Conservation (phyloP, 1,140 invertebrate species). For the Drosophila fuyamai region DNA sequence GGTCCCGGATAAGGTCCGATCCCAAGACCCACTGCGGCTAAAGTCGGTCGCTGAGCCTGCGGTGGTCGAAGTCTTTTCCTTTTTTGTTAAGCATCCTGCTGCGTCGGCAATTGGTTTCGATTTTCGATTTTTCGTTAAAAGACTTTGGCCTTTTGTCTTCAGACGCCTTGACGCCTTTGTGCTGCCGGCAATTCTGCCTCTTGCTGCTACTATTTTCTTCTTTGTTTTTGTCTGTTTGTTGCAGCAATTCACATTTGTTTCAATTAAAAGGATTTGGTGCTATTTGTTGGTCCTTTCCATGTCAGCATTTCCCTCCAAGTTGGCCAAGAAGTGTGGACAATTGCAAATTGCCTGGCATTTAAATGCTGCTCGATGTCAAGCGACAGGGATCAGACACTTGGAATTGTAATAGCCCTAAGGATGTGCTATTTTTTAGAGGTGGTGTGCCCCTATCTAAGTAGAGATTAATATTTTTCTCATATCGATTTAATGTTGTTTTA, state of each 20-base stretch:
- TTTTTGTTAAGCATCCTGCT: slow-evolving; percentile 81
- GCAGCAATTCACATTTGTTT: slow-evolving; percentile 72
- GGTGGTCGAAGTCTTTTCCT: slow-evolving; percentile 59
- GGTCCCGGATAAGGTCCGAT: slow-evolving; percentile 11
- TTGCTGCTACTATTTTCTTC: slow-evolving; percentile 21
- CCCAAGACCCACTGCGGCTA: slow-evolving; percentile 71
- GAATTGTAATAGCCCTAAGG: not conserved
- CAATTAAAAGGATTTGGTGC: slow-evolving; percentile 77
- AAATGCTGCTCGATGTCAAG: not conserved
- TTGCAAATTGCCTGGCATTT: slow-evolving; percentile 35
- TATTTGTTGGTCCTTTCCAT: slow-evolving; percentile 34
- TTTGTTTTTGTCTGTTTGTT: slow-evolving; percentile 45
- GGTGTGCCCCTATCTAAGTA: too few relatives aligned
- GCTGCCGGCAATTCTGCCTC: slow-evolving; percentile 30
- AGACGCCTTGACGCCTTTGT: slow-evolving; percentile 77
- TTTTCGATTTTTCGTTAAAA: slow-evolving; percentile 71
- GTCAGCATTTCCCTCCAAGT: slow-evolving; percentile 54
- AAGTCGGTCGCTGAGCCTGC: slow-evolving; percentile 63
- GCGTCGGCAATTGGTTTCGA: slow-evolving; percentile 77
- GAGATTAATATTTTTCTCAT: not conserved
- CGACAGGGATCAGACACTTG: slow-evolving; percentile 14
- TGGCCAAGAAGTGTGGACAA: slow-evolving; percentile 53
- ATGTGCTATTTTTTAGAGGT: too few relatives aligned
- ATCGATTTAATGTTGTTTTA: not conserved
- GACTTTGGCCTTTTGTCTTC: slow-evolving; percentile 66